These are phyloP conservation scores for Chelonus formosanus DNA, from an alignment of 2,888 invertebrate species.

Conservation along the genomic window DNA sequence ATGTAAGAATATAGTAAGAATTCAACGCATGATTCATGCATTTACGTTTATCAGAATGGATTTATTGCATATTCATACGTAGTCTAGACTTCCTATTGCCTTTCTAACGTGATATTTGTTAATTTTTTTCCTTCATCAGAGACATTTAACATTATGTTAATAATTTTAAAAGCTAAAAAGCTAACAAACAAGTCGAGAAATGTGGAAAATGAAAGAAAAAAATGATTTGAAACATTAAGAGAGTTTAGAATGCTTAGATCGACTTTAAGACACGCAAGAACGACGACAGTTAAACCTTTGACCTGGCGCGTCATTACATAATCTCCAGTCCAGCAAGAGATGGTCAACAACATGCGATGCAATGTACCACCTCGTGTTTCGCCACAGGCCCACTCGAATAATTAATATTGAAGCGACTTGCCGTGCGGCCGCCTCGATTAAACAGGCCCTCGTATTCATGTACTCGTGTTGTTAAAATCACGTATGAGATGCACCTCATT, in stretches of 20 bases:
- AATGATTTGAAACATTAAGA: too few relatives aligned
- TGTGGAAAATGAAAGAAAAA: too few relatives aligned
- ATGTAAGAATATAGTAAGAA: conserved; percentile 7
- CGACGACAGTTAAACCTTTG: conserved; percentile 15
- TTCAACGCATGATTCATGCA: conserved; percentile 23
- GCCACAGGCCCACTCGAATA: conserved; percentile 31
- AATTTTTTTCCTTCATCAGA: too few relatives aligned
- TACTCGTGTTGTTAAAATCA: conserved; percentile 8
- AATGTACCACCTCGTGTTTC: conserved; percentile 31
- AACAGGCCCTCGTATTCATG: conserved; percentile 14
- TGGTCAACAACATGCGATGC: conserved; percentile 28
- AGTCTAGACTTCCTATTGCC: conserved; percentile 24
- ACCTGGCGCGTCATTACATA: conserved; percentile 30
- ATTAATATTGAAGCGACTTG: conserved; percentile 32
- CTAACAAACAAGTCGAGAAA: not conserved
- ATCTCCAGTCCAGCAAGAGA: conserved; percentile 26
- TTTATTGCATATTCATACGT: conserved; percentile 18
- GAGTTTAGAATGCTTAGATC: too few relatives aligned
- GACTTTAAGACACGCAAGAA: conserved; percentile 12
- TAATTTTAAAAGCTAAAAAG: not conserved
- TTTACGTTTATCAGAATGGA: conserved; percentile 6
- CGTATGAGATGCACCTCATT: conserved; percentile 23
- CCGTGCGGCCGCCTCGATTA: conserved; percentile 30
- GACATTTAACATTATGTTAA: too few relatives aligned
- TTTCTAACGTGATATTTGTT: conserved; percentile 25